A percentile compares a stretch with the other conserved stretches of the same genome.
Evolutionary conservation across 2,797 vertebrate species (phyloP).

Genomic region (Platalea minor): DNA sequence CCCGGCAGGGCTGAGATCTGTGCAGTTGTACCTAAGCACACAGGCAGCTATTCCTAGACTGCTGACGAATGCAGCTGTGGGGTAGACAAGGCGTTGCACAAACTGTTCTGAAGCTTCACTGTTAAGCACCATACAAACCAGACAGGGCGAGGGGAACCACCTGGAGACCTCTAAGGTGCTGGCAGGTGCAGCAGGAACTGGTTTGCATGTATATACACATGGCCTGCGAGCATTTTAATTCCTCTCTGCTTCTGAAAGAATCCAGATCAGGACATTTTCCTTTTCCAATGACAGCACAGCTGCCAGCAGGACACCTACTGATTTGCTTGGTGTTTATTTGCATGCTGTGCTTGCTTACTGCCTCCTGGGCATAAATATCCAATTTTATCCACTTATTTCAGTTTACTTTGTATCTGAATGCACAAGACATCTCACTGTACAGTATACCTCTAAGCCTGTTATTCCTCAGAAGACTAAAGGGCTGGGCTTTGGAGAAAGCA

Average conservation of each 20-base stretch:
- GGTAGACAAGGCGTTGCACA: neutral
- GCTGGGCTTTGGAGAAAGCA: neutral
- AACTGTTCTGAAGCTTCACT: neutral
- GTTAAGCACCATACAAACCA: neutral
- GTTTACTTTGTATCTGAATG: neutral
- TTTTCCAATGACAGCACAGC: neutral
- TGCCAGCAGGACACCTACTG: neutral
- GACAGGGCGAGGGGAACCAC: neutral
- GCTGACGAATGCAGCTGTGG: neutral
- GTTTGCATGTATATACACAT: neutral
- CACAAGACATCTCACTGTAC: neutral
- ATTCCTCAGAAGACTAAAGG: neutral
- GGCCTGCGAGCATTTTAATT: neutral
- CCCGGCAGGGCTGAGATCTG: neutral
- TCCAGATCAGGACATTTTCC: neutral
- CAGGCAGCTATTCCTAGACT: neutral
- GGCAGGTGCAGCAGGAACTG: neutral
- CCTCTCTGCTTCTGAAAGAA: neutral
- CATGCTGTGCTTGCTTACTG: neutral
- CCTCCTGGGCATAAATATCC: neutral
- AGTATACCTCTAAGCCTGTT: neutral
- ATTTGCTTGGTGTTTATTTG: constrained; percentile 1
- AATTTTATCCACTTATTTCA: neutral
- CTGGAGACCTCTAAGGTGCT: neutral
- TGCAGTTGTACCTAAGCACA: neutral